Evolutionary conservation across 1,140 invertebrate genomes (phyloP), one percentile per base, ranked within the genome.

Genomic region (Magallana gigas): DNA sequence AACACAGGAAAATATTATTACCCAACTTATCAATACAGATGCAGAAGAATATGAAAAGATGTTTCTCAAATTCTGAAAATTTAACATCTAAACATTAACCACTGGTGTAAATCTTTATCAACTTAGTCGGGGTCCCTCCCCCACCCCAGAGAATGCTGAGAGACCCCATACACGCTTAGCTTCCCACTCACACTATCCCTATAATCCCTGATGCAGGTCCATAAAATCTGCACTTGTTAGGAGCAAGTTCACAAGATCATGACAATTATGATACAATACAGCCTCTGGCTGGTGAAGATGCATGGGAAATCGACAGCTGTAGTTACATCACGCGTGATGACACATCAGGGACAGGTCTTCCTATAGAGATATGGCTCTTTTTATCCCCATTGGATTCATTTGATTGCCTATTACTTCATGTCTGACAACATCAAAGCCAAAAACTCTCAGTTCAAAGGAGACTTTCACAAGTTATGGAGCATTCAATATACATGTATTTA

Each of bases 341-440:
- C 68, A 76, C 68, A 76, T 76, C 14, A 29, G 18, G 68, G 23
- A 71, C 68, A 76, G 29, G 68, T 9, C 23, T 76, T 18, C 8
- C 8, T 76, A 76, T 29, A 29, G 68, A 23, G 12, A 11, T 48
- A 48, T 48, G 36, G 36, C 36, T 76, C 6, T 11, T 29, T 76
- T 9, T 76, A 62, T 62, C 60, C n/a, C 6, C 8, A 9, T 23
- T 76, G 36, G 36, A 48, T 48, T 48, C 36, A 48, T 48, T 76
- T 76, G 68, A 76, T 76, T 76, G 23, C 23, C 68, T 23, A 9
- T 76, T 76, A 76, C 11, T 29, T 76, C 23, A 9, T 76, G 68
- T 12, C 18, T 76, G 18, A 76, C 36, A 18, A 76, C 18, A 76
- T 12, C 18, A 76, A 23, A 76, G 68, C 9, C 9, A 76, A 3